Evolutionary conservation across 2,888 invertebrate genomes (phyloP).

Genomic region (Synanthedon myopaeformis): DNA sequence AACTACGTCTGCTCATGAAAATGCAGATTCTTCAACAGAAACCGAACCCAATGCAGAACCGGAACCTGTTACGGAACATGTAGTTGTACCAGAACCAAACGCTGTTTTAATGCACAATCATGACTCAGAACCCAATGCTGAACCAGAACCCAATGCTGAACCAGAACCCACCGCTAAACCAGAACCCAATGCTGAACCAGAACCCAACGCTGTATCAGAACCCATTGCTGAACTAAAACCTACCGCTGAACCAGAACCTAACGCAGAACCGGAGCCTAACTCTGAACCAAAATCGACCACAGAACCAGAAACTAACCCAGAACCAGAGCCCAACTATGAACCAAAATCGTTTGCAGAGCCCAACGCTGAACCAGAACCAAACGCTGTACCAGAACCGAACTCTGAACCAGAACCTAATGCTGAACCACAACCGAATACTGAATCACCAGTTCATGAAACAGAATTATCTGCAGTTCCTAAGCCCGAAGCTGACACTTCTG

Average conservation of each 20-base stretch:
- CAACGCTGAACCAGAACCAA: too few species aligned
- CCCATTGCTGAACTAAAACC: conserved; percentile 10
- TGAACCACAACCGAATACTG: conserved; percentile 21
- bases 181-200: conserved; percentile 12
- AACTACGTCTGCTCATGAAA: conserved; percentile 10
- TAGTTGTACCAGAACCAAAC: conserved; percentile 20
- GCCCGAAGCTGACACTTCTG: conserved; percentile 30
- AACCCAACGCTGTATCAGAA: conserved; percentile 18
- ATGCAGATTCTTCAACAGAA: conserved; percentile 11
- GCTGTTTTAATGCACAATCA: conserved; percentile 13
- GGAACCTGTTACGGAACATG: conserved; percentile 19
- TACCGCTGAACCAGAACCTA: conserved; percentile 7
- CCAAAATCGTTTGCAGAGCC: conserved; percentile 14
- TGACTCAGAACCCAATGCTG: conserved; percentile 17
- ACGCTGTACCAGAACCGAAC: too few species aligned
- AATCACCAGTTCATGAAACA: conserved; percentile 19
- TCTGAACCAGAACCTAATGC: conserved; percentile 13
- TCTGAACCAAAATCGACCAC: conserved; percentile 11
- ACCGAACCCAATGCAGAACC: conserved; percentile 15
- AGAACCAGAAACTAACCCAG: conserved; percentile 6
- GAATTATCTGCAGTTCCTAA: conserved; percentile 32
- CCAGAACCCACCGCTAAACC: conserved; percentile 17
- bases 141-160: conserved; percentile 15
- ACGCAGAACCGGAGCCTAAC: conserved; percentile 11
- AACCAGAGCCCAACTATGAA: conserved; percentile 16